Evolutionary conservation across 2,888 invertebrate species (phyloP), one percentile per base, ranked within the genome.

Genomic region (Harpagoxenus sublaevis): DNA sequence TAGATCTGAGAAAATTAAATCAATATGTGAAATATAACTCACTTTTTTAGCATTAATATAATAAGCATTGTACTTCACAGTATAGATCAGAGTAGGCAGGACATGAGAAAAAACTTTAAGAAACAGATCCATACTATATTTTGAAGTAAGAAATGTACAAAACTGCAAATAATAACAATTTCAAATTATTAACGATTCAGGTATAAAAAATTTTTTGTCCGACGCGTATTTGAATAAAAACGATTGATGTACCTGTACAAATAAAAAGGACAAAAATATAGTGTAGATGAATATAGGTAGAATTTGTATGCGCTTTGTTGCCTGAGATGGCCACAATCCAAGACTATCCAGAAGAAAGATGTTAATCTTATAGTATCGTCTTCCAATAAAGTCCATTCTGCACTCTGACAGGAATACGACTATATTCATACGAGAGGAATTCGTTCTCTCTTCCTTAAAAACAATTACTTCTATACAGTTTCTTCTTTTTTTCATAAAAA

Each of bases 241-340:
- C 2, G n/a, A 12, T 39, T 18, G 1, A 6, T 18, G n/a, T 75
- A 86, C 86, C 81, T 86, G 70, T 6, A 57, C 60, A 31, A 81
- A 48, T 5, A 68, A 4, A 45, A 68, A 60, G 18, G 63, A 57
- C 1, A 23, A 9, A 12, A 23, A 53, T 39, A 28, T 0, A 35
- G 3, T 39, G n/a, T 3, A 23, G 6, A 63, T 9, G 1, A 53
- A 28, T 51, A 65, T 39, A 39, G 18, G 0, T 18, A 12, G 9
- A 77, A 65, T 6, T 53, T 15, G 35, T 28, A 53, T n/a, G 48
- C 48, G 28, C n/a, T 10, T 63, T 63, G 48, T 28, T 55, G 23
- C 39, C 10, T 57, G 48, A 35, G 35, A 51, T 60, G 63, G 75
- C 83, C 83, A 83, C 3, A 83, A 48, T 4, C 87, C 84, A 45